A percentile compares a stretch with the other conserved stretches of the same genome.
Conservation (phyloP, 2,113 vertebrate genomes). For the Rhea pennata region DNA sequence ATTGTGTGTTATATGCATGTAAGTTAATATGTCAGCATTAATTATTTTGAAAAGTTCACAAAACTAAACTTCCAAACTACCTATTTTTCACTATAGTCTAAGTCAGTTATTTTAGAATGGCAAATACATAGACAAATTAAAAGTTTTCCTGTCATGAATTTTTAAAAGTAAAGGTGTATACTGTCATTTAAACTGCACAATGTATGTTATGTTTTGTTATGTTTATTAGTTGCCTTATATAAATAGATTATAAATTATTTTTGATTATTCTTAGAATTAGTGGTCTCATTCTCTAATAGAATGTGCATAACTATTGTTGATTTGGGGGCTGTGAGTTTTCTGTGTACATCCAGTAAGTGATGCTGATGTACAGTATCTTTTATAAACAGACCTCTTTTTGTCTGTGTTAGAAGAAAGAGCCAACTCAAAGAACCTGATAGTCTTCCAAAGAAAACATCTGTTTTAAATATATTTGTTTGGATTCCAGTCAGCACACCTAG, state of each 20-base stretch:
- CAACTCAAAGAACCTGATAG: constrained; percentile 59
- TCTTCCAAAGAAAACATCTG: constrained; percentile 79
- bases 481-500: constrained; percentile 67
- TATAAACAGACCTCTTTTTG: constrained; percentile 46
- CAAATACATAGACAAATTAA: not conserved
- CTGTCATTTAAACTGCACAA: not conserved
- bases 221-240: not conserved
- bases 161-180: not conserved
- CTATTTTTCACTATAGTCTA: not conserved
- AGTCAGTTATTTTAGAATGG: not conserved
- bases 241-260: not conserved
- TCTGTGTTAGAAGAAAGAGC: constrained; percentile 61
- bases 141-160: not conserved
- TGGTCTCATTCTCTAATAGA: not conserved
- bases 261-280: not conserved
- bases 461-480: constrained; percentile 78
- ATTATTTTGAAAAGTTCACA: not conserved
- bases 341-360: not conserved
- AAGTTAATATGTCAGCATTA: not conserved
- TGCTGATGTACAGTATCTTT: not conserved
- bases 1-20: not conserved
- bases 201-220: not conserved
- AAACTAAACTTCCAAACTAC: not conserved
- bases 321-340: not conserved
- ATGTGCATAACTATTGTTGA: not conserved